Conservation (phyloP, 2,797 vertebrate genomes). For the Numenius phaeopus region DNA sequence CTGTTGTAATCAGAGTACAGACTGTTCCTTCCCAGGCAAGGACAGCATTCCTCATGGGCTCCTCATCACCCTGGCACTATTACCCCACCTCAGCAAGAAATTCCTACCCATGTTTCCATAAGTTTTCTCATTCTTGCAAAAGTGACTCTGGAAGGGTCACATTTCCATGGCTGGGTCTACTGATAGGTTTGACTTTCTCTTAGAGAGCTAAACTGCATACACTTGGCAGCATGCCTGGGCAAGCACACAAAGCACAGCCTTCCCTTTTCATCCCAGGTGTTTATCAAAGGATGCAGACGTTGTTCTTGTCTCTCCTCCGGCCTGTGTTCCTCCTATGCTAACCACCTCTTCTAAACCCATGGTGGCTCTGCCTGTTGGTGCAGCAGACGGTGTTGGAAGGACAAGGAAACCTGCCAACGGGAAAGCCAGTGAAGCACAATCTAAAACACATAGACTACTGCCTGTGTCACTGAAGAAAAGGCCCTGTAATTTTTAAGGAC, state of each 20-base stretch:
- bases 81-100: constrained; percentile 12
- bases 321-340: background rate
- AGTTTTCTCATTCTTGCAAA: background rate
- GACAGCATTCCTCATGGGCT: constrained; percentile 22
- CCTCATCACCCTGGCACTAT: constrained; percentile 2
- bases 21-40: constrained; percentile 18
- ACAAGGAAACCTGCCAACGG: background rate
- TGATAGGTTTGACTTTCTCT: constrained; percentile 13
- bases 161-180: background rate
- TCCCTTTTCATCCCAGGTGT: background rate
- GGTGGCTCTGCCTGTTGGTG: background rate
- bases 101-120: background rate
- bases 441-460: background rate
- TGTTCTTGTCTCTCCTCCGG: background rate
- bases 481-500: background rate
- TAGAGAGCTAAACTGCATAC: background rate
- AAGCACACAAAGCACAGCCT: background rate
- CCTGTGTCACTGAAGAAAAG: background rate
- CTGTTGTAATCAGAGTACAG: background rate
- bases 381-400: background rate
- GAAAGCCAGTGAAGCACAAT: background rate
- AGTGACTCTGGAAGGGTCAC: background rate
- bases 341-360: background rate
- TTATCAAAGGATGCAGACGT: background rate
- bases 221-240: background rate